phyloP scores from a whole-genome alignment of 2,113 vertebrate species.

The Ifrita kowaldi region DNA sequence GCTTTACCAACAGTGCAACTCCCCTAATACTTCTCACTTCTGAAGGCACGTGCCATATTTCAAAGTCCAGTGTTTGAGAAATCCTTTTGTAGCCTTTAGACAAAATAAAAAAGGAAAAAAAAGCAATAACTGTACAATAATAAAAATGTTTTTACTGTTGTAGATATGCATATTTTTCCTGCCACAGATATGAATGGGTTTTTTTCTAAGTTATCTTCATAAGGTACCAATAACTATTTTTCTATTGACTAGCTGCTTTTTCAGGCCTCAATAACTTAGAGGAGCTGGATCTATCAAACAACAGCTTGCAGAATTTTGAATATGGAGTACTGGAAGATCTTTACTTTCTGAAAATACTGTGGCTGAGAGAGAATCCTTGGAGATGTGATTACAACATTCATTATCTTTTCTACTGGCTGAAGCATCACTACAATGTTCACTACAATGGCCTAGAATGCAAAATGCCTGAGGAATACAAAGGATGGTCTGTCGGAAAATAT shows the following conservation, averaged over 20 bases:
- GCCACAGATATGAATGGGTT: neutral
- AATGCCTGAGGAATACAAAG: slow-evolving; percentile 85
- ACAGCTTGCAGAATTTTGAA: slow-evolving; percentile 87
- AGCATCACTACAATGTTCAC: slow-evolving; percentile 87
- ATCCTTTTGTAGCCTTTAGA: neutral
- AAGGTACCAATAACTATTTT: slow-evolving; percentile 16
- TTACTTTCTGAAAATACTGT: slow-evolving; percentile 89
- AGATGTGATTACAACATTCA: slow-evolving; percentile 97
- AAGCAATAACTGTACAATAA: neutral
- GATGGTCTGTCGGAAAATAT: slow-evolving; percentile 90
- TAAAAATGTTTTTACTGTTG: neutral
- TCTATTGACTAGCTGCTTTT: slow-evolving; percentile 82
- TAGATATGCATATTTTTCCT: neutral
- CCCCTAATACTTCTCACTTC: neutral
- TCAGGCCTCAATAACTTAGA: slow-evolving; percentile 85
- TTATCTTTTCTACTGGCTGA: slow-evolving; percentile 97
- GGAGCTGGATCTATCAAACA: slow-evolving; percentile 93
- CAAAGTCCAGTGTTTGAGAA: neutral
- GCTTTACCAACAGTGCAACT: neutral
- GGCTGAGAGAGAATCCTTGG: slow-evolving; percentile 90
- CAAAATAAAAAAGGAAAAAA: neutral
- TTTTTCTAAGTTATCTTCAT: neutral
- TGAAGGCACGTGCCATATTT: neutral
- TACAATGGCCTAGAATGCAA: slow-evolving; percentile 87
- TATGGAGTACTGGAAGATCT: slow-evolving; percentile 94